Percentiles rank a stretch among this genome's conserved stretches.
Conservation (phyloP, 2,113 vertebrate genomes). For the Embiotoca jacksoni region DNA sequence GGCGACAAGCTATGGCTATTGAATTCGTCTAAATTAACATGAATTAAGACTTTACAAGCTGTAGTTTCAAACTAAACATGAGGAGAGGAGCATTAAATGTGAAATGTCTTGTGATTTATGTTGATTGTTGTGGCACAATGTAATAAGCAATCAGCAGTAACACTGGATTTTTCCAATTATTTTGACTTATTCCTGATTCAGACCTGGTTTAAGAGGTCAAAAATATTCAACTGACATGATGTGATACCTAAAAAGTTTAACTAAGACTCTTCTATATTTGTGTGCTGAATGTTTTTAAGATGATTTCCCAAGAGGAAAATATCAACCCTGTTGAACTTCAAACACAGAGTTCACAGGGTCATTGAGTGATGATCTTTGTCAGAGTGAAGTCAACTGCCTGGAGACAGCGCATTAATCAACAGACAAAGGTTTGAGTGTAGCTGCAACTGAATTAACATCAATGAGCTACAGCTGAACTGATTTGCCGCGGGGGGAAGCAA, state of each 20-base stretch:
- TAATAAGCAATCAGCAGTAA: too few species aligned
- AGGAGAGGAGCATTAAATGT: too few species aligned
- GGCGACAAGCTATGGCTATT: too few species aligned
- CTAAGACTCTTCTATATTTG: slow-evolving; percentile 7
- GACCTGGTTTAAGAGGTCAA: neutral
- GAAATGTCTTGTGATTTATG: too few species aligned
- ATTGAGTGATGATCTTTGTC: slow-evolving; percentile 15
- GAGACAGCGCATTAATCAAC: slow-evolving; percentile 14
- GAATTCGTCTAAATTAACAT: too few species aligned
- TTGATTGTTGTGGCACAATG: too few species aligned
- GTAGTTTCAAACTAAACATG: too few species aligned
- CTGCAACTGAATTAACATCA: slow-evolving; percentile 18
- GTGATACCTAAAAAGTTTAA: neutral
- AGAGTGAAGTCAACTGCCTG: slow-evolving; percentile 2
- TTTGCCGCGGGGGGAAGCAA: slow-evolving; percentile 4
- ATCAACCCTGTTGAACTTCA: slow-evolving; percentile 27
- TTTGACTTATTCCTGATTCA: neutral
- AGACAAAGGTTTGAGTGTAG: slow-evolving; percentile 10
- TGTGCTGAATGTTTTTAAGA: neutral
- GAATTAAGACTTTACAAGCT: too few species aligned
- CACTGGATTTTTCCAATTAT: too few species aligned
- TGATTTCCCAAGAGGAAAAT: slow-evolving; percentile 16
- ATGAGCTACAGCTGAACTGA: slow-evolving; percentile 24
- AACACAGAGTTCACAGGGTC: slow-evolving; percentile 23
- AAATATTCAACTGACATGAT: neutral